Evolutionary conservation across 2,888 invertebrate species (phyloP), one percentile per base, ranked within the genome.

Genomic region (Andrena praecox): DNA sequence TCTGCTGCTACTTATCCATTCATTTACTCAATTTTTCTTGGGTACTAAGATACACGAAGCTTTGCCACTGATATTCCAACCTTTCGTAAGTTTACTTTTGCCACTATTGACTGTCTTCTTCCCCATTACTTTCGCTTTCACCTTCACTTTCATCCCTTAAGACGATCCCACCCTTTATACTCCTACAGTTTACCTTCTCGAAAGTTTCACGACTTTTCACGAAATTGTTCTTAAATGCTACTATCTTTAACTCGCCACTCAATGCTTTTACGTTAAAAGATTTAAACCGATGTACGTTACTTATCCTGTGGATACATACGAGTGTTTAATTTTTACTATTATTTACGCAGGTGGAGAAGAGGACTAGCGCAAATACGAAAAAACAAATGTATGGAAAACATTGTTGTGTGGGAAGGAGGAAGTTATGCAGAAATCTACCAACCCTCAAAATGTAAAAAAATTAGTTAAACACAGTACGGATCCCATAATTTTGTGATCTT

Each of bases 41-140:
- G 16, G 16, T 42, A 5, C 42, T 42, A 42, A 3, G 42, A 4
- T 42, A 42, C 42, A 42, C 42, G 42, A 42, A 42, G 42, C 42
- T 42, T 42, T 16, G 42, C 3, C 42, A 42, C 42, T 16, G 7
- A 54, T 54, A 20, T 54, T 54, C n/a, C 20, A 20, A 72, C 50
- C 52, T 72, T 64, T 54, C 69, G 24, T 54, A 72, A 50, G 50
- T 24, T 72, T 63, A 8, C 62, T 62, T 35, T 72, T 35, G 8
- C 24, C 31, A 6, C 8, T 33, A 24, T 66, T 29, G 31, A 59
- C 48, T 48, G 56, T 66, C 31, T 59, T 16, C 24, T 54, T 20
- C 4, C 0, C 54, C 66, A 7, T 67, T 67, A 74, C 56, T 67
- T 66, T 66, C 16, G 10, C 66, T 42, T 59, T 74, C 48, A 10